phyloP scores from a whole-genome alignment of 2,113 vertebrate species.

The Alouatta palliata region DNA sequence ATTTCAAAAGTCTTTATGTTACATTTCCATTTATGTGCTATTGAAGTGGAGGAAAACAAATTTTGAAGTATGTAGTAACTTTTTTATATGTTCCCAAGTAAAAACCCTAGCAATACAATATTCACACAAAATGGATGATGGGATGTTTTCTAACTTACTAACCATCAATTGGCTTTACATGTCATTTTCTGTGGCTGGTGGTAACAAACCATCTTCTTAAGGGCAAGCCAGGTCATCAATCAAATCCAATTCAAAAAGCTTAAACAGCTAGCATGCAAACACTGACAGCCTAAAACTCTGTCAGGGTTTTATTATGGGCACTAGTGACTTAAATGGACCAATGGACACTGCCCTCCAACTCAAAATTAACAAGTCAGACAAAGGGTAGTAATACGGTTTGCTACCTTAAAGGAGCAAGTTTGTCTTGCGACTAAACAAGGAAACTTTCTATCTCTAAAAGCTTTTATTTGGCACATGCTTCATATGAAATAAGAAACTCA shows the following conservation, averaged over 20 bases:
- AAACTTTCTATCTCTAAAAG: neutral
- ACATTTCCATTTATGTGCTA: neutral
- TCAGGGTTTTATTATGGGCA: neutral
- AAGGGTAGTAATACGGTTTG: neutral
- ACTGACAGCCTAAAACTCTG: neutral
- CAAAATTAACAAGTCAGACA: neutral
- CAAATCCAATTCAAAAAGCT: slow-evolving; percentile 15
- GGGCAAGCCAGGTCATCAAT: neutral
- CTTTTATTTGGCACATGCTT: neutral
- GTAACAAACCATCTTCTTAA: neutral
- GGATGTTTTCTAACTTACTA: neutral
- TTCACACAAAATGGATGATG: neutral
- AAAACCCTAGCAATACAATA: neutral
- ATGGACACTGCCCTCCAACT: neutral
- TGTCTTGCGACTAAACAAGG: neutral
- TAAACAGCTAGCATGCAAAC: neutral
- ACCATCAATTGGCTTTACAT: neutral
- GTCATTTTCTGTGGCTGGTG: neutral
- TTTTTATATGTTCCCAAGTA: neutral
- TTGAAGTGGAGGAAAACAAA: neutral
- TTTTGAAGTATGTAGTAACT: neutral
- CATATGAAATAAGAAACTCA: slow-evolving; percentile 23
- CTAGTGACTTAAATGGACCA: neutral
- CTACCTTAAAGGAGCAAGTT: neutral
- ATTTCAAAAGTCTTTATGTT: neutral